Conservation (phyloP, 2,888 invertebrate genomes). For the Thelaira solivaga region DNA sequence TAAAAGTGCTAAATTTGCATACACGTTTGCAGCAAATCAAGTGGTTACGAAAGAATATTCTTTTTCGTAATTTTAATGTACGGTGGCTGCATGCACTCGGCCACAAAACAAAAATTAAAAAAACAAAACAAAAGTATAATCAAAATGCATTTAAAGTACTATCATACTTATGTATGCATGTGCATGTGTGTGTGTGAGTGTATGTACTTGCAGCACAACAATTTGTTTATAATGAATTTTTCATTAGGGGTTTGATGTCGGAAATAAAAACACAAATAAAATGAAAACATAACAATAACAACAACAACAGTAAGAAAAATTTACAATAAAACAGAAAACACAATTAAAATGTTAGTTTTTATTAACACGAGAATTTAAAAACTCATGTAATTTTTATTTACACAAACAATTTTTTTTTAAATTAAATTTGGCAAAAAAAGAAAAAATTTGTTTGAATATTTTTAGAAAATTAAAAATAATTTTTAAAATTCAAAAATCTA, state of each 20-base stretch:
- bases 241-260: constrained; percentile 36
- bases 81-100: no score
- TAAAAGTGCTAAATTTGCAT: constrained; percentile 47
- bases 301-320: background rate
- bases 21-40: constrained; percentile 48
- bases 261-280: constrained; percentile 17
- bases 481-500: background rate
- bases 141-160: constrained; percentile 21
- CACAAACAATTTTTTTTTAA: background rate
- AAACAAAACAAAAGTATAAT: background rate
- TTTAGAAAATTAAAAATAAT: background rate
- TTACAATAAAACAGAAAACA: background rate
- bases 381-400: constrained; percentile 5
- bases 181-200: no score
- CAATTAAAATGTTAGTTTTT: background rate
- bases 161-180: no score
- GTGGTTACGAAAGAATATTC: constrained; percentile 45
- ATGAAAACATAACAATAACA: no score
- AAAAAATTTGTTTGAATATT: background rate
- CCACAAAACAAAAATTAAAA: constrained; percentile 27
- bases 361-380: constrained; percentile 16
- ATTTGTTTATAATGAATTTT: constrained; percentile 36
- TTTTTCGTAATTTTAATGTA: constrained; percentile 34
- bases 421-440: background rate
- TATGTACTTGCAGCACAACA: background rate